Evolutionary conservation across 1,140 invertebrate species (phyloP).

Genomic region (Panagrolaimus sp.): DNA sequence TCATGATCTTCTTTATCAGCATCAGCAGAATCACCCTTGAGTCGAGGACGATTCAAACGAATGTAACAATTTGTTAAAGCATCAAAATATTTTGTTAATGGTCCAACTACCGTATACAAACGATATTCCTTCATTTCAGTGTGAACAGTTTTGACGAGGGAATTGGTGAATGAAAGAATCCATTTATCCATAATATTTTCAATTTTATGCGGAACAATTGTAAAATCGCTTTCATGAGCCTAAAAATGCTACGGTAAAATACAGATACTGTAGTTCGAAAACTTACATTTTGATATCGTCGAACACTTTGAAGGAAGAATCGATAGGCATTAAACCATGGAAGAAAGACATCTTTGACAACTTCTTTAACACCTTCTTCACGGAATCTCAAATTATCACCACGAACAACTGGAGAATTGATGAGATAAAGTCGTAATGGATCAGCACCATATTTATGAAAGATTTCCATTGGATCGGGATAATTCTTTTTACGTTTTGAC

Average conservation of each 20-base stretch:
- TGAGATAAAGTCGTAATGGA: conserved; percentile 84
- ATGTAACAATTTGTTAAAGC: conserved; percentile 98
- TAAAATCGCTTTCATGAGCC: conserved; percentile 43
- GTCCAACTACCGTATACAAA: conserved; percentile 88
- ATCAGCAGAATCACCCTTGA: conserved; percentile 71
- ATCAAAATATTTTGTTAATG: conserved; percentile 89
- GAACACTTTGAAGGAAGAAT: conserved; percentile 86
- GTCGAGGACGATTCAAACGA: conserved; percentile 83
- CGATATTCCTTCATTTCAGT: conserved; percentile 87
- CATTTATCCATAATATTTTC: conserved; percentile 90
- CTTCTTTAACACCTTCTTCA: conserved; percentile 89
- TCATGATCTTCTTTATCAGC: conserved; percentile 70
- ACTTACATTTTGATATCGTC: conserved; percentile 71
- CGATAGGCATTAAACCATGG: conserved; percentile 99
- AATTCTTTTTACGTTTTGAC: conserved; percentile 98
- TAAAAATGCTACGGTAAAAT: conserved; percentile 27
- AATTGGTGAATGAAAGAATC: conserved; percentile 93
- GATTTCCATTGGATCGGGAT: conserved; percentile 87
- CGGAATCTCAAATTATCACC: conserved; percentile 93
- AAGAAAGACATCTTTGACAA: conserved; percentile 93
- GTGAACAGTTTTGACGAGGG: conserved; percentile 77
- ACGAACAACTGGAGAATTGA: conserved; percentile 94
- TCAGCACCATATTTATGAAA: conserved; percentile 92
- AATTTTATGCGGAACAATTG: conserved; percentile 25
- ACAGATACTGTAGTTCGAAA: conserved; percentile 5